Percentiles rank a stretch among this genome's conserved stretches.
phyloP scores from a whole-genome alignment of 2,113 vertebrate species.

The Nothoprocta perdicaria region DNA sequence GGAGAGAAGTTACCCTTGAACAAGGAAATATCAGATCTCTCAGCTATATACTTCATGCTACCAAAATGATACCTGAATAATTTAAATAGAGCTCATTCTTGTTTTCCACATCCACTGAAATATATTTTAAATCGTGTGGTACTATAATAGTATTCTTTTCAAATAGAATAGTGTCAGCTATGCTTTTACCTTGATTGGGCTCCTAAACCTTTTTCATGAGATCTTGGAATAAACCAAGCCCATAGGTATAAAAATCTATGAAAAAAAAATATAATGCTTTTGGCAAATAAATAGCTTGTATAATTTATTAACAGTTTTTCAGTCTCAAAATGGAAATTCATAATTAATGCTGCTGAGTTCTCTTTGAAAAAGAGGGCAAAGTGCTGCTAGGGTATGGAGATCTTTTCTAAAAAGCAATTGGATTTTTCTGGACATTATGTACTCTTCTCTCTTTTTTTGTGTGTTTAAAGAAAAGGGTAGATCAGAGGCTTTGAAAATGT shows the following conservation, averaged over 20 bases:
- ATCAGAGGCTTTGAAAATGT: conserved; percentile 39
- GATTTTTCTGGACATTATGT: neutral
- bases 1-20: neutral
- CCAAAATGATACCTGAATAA: neutral
- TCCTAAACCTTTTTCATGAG: neutral
- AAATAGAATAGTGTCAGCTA: neutral
- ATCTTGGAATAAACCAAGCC: neutral
- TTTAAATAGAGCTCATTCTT: neutral
- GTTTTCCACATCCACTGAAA: neutral
- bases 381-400: neutral
- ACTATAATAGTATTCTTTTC: neutral
- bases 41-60: neutral
- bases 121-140: neutral
- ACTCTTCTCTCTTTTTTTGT: conserved; percentile 2
- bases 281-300: neutral
- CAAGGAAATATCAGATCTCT: neutral
- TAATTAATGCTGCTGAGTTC: neutral
- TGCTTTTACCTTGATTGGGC: neutral
- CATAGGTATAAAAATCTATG: neutral
- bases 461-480: conserved; percentile 7
- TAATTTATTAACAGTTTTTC: neutral
- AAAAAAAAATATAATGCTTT: neutral
- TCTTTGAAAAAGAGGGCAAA: neutral
- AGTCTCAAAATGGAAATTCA: neutral
- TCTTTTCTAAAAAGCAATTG: neutral